Base-by-base conservation (phyloP, 2,888 invertebrate genomes). In the Nemotelus pantherinus region DNA sequence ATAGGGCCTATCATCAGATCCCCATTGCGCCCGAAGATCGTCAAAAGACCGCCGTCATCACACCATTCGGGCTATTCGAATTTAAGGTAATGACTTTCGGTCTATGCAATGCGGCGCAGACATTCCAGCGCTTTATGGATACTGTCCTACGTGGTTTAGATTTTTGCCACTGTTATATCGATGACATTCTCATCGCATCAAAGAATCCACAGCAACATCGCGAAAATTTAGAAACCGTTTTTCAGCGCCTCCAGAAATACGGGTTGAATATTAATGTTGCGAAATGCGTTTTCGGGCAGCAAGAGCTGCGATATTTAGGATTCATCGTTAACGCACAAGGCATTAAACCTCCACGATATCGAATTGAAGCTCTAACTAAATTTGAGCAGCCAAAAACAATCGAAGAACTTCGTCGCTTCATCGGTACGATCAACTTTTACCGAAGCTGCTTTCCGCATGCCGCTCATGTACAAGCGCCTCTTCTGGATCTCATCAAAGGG, bases 211-310 rank as follows among this genome's bases (percentile, higher is more conserved):
- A n/a, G n/a, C n/a, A n/a, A n/a, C n/a, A n/a, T n/a, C n/a, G n/a
- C n/a, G n/a, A n/a, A n/a, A n/a, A n/a, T n/a, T 58, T 58, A 58
- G 3, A 58, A 58, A 9, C 58, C 4, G 58, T n/a, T 63, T 63
- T 63, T 41, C 5, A 63, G 9, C 63, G 63, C 43, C 41, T 39
- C 50, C 6, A 47, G 76, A 43, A 80, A 82, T 70, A 43, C 81
- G 41, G 43, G 55, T 5, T 67, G 70, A 48, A 47, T 81, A 5
- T 81, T 5, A 83, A 83, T 58, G 48, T 77, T 2, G 63, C 77
- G 9, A 82, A 83, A 76, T 82, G 81, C 65, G 72, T 79, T 6
- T 82, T 82, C 65, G 81, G 80, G 9, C 70, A n/a, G 43, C 25
- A 58, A n/a, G 55, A 77, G 67, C 50, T 81, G 6, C 53, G 70